Evolutionary conservation across 2,113 vertebrate genomes (phyloP).

Genomic region (Trematomus loennbergii): DNA sequence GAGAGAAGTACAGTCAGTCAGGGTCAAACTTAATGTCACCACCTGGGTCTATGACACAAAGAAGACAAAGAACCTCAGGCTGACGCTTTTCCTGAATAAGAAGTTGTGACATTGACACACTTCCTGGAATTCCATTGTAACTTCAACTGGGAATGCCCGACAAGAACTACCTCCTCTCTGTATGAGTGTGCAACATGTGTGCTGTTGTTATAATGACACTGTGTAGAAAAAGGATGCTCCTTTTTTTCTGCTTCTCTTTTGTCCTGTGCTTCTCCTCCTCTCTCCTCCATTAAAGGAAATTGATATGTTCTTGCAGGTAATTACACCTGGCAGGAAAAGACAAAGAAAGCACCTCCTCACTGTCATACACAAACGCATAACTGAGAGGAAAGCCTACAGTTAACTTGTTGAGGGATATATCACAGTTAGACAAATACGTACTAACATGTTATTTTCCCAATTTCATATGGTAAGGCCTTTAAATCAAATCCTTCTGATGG

Average conservation of each 20-base stretch:
- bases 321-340: slow-evolving; percentile 52
- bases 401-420: slow-evolving; percentile 19
- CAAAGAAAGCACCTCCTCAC: neutral
- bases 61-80: slow-evolving; percentile 68
- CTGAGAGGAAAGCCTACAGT: neutral
- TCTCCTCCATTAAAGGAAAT: slow-evolving; percentile 55
- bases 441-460: slow-evolving; percentile 4
- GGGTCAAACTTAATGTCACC: slow-evolving; percentile 56
- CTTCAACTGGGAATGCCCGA: slow-evolving; percentile 31
- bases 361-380: neutral
- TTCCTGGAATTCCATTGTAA: slow-evolving; percentile 71
- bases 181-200: neutral
- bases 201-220: neutral
- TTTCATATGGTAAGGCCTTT: slow-evolving; percentile 1
- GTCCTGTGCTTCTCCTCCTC: slow-evolving; percentile 26
- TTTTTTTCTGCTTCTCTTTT: slow-evolving; percentile 32
- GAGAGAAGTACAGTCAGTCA: slow-evolving; percentile 5
- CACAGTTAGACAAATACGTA: too few species aligned
- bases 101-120: slow-evolving; percentile 64
- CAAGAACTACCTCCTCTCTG: neutral
- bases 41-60: slow-evolving; percentile 34
- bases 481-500: neutral
- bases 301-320: slow-evolving; percentile 63
- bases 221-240: slow-evolving; percentile 5
- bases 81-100: slow-evolving; percentile 64